Conservation (phyloP, 1,140 invertebrate genomes). For the Eriosoma lanigerum region DNA sequence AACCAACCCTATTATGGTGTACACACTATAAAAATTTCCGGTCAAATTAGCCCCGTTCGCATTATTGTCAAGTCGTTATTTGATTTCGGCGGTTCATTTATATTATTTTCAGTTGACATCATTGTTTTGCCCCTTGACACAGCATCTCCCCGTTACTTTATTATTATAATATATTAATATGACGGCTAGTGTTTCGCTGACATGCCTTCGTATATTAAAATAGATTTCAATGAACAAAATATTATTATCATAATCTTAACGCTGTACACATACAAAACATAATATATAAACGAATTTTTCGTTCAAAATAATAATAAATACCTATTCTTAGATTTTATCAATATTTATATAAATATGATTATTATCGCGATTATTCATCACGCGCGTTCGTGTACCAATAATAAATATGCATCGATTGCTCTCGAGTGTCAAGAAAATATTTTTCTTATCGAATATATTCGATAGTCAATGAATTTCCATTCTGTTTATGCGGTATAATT, state of each 20-base stretch:
- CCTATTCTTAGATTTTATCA: background rate
- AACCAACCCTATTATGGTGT: constrained; percentile 9
- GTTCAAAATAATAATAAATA: background rate
- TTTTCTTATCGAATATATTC: too few species aligned
- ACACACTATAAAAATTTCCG: constrained; percentile 14
- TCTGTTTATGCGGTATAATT: too few species aligned
- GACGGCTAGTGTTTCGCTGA: background rate
- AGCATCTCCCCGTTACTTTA: constrained; percentile 33
- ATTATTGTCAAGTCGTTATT: constrained; percentile 19
- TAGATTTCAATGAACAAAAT: constrained; percentile 27
- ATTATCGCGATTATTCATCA: too few species aligned
- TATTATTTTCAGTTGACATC: constrained; percentile 36
- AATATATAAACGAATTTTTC: background rate
- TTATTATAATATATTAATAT: background rate
- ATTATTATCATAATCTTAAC: background rate
- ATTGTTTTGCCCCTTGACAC: constrained; percentile 42
- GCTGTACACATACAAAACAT: too few species aligned
- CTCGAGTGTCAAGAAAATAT: too few species aligned
- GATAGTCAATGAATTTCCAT: too few species aligned
- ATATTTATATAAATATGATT: too few species aligned
- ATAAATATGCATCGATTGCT: too few species aligned
- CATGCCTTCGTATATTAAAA: background rate
- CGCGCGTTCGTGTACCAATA: too few species aligned
- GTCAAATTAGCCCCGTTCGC: constrained; percentile 45
- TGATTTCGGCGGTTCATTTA: constrained; percentile 37